Base-by-base conservation (phyloP, 2,888 invertebrate species). In the Mimachlamys varia region DNA sequence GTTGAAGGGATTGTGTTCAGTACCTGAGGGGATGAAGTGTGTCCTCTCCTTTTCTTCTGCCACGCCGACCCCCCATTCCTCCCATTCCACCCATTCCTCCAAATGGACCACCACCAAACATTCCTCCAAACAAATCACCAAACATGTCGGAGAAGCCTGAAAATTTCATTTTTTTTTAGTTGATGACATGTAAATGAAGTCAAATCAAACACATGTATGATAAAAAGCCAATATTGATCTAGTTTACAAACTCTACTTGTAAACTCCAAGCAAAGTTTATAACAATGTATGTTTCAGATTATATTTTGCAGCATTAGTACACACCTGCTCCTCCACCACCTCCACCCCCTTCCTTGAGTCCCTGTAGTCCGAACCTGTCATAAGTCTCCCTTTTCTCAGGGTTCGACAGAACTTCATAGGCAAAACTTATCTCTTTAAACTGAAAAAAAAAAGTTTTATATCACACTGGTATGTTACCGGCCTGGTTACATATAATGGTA, bases 381-480 rank as follows among this genome's bases (percentile, higher is more conserved):
- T 99, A 99, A 87, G 98, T 97, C 95, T 98, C 98, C 90, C 98
- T 97, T 97, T 99, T 99, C 95, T 98, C 98, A 5, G 98, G 97
- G 97, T 99, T 98, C 19, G 99, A 98, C 90, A 99, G 97, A 88
- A 99, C 98, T 97, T 99, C 99, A 97, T 99, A 99, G 0, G 99
- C 99, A 97, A 98, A 99, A 92, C 98, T 98, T 94, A 99, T 99
- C 97, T 99, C 99, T 97, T 99, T 99, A 96, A 99, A 99, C 97
- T 97, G 94, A 89, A 95, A 95, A 50, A 89, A 89, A 91, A 53
- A 89, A 55, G 37, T 38, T 87, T 17, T 55, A n/a, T 44, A 44
- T 44, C 44, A 44, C 7, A 44, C 44, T 44, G 44, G 44, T 44
- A 44, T 44, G 3, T 44, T 7, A 44, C 4, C 7, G 44, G 4